A percentile compares a stretch with the other conserved stretches of the same genome.
Conservation (phyloP, 2,888 invertebrate genomes). For the Microctonus hyperodae region DNA sequence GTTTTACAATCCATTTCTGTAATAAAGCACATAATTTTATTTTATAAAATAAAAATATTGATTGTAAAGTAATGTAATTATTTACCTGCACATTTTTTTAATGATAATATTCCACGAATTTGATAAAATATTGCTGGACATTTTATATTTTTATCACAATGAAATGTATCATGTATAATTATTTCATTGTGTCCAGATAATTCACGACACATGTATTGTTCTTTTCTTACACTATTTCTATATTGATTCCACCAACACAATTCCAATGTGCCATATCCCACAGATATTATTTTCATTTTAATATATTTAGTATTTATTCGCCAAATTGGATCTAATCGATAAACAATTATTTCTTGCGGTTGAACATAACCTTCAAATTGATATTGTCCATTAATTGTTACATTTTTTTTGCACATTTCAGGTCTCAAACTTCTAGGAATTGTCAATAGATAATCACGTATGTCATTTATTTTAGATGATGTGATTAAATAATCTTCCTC, state of each 20-base stretch:
- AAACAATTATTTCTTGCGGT: conserved; percentile 65
- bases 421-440: conserved; percentile 50
- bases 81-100: conserved; percentile 70
- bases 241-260: conserved; percentile 49
- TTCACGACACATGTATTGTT: conserved; percentile 41
- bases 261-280: conserved; percentile 51
- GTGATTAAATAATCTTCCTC: conserved; percentile 49
- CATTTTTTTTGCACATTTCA: conserved; percentile 33
- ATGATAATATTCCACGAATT: conserved; percentile 53
- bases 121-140: conserved; percentile 48
- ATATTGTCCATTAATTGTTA: conserved; percentile 51
- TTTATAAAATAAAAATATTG: no score
- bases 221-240: conserved; percentile 22
- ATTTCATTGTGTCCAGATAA: conserved; percentile 45
- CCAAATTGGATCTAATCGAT: conserved; percentile 63
- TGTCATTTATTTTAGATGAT: conserved; percentile 43
- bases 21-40: no score
- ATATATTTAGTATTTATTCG: conserved; percentile 43
- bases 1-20: conserved; percentile 72
- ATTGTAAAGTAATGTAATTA: no score
- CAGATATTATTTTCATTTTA: conserved; percentile 18
- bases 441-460: conserved; percentile 41
- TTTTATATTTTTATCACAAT: conserved; percentile 35
- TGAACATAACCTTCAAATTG: conserved; percentile 70
- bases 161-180: conserved; percentile 40